Evolutionary conservation across 2,797 vertebrate genomes (phyloP).

Genomic region (Lacerta agilis): DNA sequence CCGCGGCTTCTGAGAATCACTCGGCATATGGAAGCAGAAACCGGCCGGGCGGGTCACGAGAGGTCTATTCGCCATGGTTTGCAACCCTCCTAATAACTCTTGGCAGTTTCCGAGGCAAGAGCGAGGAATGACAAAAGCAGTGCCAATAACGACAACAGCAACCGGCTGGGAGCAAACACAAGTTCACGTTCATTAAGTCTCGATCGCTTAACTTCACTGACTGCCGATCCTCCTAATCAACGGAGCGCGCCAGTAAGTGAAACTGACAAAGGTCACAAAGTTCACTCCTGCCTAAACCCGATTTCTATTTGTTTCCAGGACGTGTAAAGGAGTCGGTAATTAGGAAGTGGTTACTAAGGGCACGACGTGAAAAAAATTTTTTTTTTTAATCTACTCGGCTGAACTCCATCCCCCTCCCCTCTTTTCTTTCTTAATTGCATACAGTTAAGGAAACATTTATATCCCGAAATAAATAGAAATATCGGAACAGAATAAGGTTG

Average conservation of each 20-base stretch:
- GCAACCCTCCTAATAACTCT: neutral
- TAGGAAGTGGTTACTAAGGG: slow-evolving; percentile 8
- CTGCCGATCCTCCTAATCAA: slow-evolving; percentile 39
- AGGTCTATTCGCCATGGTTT: neutral
- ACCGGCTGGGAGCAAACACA: neutral
- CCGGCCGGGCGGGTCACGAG: neutral
- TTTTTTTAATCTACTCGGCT: neutral
- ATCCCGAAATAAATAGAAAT: neutral
- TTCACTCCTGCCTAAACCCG: neutral
- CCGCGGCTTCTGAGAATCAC: neutral
- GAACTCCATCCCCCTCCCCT: neutral
- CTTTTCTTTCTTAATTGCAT: neutral
- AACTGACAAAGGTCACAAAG: neutral
- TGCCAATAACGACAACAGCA: slow-evolving; percentile 21
- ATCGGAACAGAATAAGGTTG: neutral
- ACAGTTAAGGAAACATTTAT: neutral
- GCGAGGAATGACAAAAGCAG: slow-evolving; percentile 17
- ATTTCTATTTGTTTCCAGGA: slow-evolving; percentile 3
- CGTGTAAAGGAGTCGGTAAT: neutral
- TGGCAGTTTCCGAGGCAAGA: slow-evolving; percentile 2
- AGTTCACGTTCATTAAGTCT: slow-evolving; percentile 32
- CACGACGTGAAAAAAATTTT: neutral
- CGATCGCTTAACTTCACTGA: slow-evolving; percentile 12
- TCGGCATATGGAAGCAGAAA: neutral
- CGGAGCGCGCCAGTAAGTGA: neutral